Evolutionary conservation across 2,888 invertebrate genomes (phyloP).

Genomic region (Callyntrura guangdongensis): DNA sequence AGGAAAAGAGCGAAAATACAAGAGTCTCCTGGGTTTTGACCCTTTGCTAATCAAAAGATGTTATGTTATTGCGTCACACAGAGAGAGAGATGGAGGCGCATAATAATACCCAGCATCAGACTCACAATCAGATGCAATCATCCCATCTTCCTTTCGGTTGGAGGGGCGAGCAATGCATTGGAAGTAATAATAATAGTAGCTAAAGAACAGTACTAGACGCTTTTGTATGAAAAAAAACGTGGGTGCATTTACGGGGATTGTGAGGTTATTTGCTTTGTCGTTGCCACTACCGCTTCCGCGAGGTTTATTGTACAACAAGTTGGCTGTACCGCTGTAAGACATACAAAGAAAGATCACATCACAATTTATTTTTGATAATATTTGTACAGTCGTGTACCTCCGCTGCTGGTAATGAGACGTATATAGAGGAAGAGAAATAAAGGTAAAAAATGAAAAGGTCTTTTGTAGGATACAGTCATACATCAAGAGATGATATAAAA

Average conservation of each 20-base stretch:
- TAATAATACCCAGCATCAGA: conserved; percentile 4
- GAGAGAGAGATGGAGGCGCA: not conserved
- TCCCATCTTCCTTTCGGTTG: conserved; percentile 53
- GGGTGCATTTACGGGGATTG: not conserved
- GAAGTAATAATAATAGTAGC: conserved; percentile 34
- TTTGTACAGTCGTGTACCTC: not conserved
- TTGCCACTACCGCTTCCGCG: not conserved
- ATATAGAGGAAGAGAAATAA: not conserved
- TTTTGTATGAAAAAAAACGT: not conserved
- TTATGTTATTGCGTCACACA: conserved; percentile 40
- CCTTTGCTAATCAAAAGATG: conserved; percentile 78
- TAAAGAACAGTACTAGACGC: not conserved
- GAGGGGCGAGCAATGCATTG: conserved; percentile 69
- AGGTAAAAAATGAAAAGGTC: conserved; percentile 38
- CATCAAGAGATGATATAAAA: not conserved
- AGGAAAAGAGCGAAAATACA: conserved; percentile 47
- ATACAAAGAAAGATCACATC: conserved; percentile 15
- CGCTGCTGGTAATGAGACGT: not conserved
- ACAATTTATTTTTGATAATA: not conserved
- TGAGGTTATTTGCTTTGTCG: not conserved
- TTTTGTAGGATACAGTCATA: no score
- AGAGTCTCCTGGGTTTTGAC: conserved; percentile 78
- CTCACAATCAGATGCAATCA: conserved; percentile 45
- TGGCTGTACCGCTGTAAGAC: not conserved
- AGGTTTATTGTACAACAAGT: not conserved